Conservation (phyloP, 2,888 invertebrate species). For the Spodoptera picta region DNA sequence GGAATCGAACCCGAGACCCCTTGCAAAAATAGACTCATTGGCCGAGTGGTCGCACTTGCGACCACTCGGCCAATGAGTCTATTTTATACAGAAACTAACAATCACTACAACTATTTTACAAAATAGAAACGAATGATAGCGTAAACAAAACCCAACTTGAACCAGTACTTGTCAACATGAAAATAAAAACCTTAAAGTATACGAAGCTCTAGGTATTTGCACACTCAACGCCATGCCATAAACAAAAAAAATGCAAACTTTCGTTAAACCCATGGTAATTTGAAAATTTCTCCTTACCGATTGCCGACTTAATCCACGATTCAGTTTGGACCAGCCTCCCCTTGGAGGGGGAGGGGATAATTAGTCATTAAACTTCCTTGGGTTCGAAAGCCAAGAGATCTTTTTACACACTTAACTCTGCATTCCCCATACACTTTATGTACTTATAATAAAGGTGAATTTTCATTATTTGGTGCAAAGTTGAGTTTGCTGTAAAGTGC, state of each 20-base stretch:
- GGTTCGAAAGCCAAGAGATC: conserved; percentile 44
- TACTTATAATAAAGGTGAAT: not conserved
- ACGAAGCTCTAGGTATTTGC: conserved; percentile 7
- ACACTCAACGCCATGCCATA: not conserved
- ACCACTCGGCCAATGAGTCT: too few relatives aligned
- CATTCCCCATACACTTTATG: conserved; percentile 11
- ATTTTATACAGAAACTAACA: too few relatives aligned
- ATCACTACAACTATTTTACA: too few relatives aligned
- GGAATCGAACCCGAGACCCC: too few relatives aligned
- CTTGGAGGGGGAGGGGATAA: conserved; percentile 45
- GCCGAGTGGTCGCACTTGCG: too few relatives aligned
- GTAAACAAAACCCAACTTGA: not conserved
- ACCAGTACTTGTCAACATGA: not conserved
- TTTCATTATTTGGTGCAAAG: not conserved
- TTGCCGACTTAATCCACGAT: conserved; percentile 41
- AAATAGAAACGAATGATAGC: too few relatives aligned
- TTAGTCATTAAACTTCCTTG: conserved; percentile 66
- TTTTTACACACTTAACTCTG: conserved; percentile 7
- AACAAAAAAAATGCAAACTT: conserved; percentile 12
- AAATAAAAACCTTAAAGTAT: conserved; percentile 16
- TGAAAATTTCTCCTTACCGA: conserved; percentile 31
- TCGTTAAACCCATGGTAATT: conserved; percentile 25
- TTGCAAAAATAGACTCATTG: too few relatives aligned
- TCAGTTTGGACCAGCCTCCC: conserved; percentile 46
- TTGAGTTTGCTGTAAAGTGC: conserved; percentile 33